phyloP scores from a whole-genome alignment of 2,113 vertebrate genomes.

The Semicossyphus pulcher region DNA sequence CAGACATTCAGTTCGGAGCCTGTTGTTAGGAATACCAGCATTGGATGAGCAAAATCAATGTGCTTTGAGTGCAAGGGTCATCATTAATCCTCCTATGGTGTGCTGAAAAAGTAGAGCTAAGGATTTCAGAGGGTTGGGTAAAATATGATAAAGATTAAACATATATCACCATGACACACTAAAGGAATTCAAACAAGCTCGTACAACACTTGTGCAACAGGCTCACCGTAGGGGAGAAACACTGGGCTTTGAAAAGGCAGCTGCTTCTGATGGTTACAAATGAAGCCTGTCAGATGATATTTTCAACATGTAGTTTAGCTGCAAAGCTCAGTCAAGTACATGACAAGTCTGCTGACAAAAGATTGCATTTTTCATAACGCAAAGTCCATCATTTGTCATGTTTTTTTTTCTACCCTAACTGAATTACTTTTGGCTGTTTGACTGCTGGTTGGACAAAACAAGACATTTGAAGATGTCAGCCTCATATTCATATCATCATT shows the following conservation, averaged over 20 bases:
- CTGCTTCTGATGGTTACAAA: not conserved
- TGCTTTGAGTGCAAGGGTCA: slow-evolving; percentile 37
- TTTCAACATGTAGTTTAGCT: not conserved
- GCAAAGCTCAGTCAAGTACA: too few species aligned
- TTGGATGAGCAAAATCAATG: slow-evolving; percentile 57
- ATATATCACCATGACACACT: slow-evolving; percentile 1
- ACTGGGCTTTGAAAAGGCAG: not conserved
- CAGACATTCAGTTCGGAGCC: slow-evolving; percentile 51
- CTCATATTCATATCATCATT: not conserved
- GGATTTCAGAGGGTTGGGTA: slow-evolving; percentile 24
- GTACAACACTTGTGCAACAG: not conserved
- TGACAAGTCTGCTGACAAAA: too few species aligned
- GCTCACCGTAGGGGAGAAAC: not conserved
- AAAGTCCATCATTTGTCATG: too few species aligned
- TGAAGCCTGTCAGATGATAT: not conserved
- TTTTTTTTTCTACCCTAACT: too few species aligned
- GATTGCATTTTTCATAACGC: too few species aligned
- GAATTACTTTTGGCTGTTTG: too few species aligned
- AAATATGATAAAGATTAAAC: slow-evolving; percentile 35
- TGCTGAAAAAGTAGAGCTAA: slow-evolving; percentile 24
- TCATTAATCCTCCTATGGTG: slow-evolving; percentile 30
- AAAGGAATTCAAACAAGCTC: slow-evolving; percentile 22
- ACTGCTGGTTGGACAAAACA: too few species aligned
- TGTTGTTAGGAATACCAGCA: slow-evolving; percentile 51
- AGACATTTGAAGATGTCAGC: not conserved